Conservation (phyloP, 2,888 invertebrate species). For the Rosalia funebris region DNA sequence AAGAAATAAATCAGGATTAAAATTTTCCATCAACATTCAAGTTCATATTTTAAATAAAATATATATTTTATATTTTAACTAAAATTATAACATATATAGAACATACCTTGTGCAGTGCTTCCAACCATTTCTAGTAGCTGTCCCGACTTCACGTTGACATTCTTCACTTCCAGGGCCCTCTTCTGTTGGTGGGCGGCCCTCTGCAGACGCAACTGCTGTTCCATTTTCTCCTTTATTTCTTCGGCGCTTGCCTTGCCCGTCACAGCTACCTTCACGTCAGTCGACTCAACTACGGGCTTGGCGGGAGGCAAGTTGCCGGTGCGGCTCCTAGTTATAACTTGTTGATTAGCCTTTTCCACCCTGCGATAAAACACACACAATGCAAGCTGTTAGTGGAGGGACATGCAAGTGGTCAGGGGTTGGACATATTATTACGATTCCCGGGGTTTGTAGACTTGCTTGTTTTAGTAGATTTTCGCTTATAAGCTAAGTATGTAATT, state of each 20-base stretch:
- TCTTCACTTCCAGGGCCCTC: slow-evolving; percentile 73
- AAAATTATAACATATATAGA: no score
- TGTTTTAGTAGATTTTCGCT: no score
- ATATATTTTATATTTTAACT: no score
- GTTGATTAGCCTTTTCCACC: slow-evolving; percentile 76
- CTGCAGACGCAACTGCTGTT: slow-evolving; percentile 88
- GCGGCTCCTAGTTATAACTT: slow-evolving; percentile 83
- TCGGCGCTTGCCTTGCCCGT: slow-evolving; percentile 73
- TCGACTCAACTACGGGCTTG: slow-evolving; percentile 62
- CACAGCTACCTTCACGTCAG: slow-evolving; percentile 59
- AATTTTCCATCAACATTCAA: no score
- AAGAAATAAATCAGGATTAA: no score
- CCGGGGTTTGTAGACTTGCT: background rate
- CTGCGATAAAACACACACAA: slow-evolving; percentile 62
- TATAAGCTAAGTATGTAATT: no score
- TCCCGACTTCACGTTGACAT: slow-evolving; percentile 55
- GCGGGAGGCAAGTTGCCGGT: slow-evolving; percentile 75
- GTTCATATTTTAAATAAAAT: no score
- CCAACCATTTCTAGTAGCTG: slow-evolving; percentile 68
- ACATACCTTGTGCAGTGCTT: slow-evolving; percentile 69
- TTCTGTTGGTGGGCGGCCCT: slow-evolving; percentile 91
- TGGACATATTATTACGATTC: slow-evolving; percentile 23
- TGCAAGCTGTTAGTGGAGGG: slow-evolving; percentile 53
- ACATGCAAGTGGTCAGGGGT: slow-evolving; percentile 35
- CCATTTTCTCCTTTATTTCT: slow-evolving; percentile 90